Conservation (phyloP, 2,797 vertebrate species). For the Sebastes vulpes region DNA sequence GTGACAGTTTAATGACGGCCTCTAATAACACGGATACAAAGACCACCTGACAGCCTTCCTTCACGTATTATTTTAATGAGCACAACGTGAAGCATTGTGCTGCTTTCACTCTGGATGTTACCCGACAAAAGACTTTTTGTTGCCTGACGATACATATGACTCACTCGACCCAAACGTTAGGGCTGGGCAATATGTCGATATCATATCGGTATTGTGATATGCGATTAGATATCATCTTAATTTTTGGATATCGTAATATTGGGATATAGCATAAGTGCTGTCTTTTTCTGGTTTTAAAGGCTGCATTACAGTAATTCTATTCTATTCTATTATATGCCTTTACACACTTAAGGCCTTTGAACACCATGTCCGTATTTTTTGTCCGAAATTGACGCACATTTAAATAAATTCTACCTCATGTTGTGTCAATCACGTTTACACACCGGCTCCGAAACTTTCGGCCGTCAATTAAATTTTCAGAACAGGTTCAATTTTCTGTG, state of each 20-base stretch:
- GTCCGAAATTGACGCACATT: no score
- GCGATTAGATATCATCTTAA: rapidly evolving
- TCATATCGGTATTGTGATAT: no score
- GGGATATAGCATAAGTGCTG: neutral
- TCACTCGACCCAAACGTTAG: neutral
- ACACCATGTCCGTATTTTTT: no score
- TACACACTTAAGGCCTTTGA: no score
- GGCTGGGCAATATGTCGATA: neutral
- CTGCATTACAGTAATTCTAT: neutral
- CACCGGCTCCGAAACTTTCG: no score
- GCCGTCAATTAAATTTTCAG: no score
- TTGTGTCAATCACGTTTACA: no score
- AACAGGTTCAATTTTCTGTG: no score
- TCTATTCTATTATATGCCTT: no score
- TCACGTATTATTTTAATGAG: conserved; percentile 2
- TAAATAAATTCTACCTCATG: no score
- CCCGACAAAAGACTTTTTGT: neutral
- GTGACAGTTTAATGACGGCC: conserved; percentile 32
- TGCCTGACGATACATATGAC: neutral
- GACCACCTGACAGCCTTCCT: conserved; percentile 1
- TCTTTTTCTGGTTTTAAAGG: neutral
- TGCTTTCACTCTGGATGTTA: conserved; percentile 1
- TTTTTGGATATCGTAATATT: neutral
- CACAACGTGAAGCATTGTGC: neutral
- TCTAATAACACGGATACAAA: conserved; percentile 15